These are phyloP conservation scores for Drosophila robusta DNA, from an alignment of 2,888 invertebrate genomes.

Conservation along the genomic window DNA sequence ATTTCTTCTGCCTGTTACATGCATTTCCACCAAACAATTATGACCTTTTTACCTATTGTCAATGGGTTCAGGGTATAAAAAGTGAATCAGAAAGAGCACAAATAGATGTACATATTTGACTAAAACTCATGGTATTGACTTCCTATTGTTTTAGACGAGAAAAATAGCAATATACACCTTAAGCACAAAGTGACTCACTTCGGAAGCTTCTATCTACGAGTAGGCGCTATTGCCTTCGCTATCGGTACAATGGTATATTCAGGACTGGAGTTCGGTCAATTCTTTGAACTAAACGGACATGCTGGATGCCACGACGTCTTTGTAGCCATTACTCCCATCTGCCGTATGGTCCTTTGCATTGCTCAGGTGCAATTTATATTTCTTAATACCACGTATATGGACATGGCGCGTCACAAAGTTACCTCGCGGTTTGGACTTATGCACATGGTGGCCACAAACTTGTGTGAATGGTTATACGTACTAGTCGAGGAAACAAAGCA, in stretches of 20 bases:
- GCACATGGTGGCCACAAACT: conserved; percentile 95
- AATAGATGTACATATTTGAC: no score
- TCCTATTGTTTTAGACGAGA: conserved; percentile 75
- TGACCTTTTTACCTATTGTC: no score
- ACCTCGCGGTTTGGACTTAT: conserved; percentile 95
- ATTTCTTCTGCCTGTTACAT: no score
- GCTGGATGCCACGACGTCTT: conserved; percentile 88
- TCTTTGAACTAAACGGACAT: conserved; percentile 89
- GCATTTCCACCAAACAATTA: no score
- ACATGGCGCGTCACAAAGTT: conserved; percentile 88
- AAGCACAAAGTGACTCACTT: conserved; percentile 87
- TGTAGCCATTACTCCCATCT: conserved; percentile 92
- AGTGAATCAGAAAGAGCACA: no score
- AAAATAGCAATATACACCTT: conserved; percentile 82
- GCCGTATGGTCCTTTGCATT: conserved; percentile 93
- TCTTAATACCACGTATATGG: conserved; percentile 92
- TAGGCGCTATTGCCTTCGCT: conserved; percentile 89
- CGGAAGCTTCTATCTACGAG: conserved; percentile 94
- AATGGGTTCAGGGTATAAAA: no score
- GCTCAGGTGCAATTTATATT: conserved; percentile 97
- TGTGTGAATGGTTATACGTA: conserved; percentile 96
- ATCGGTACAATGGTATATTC: conserved; percentile 91
- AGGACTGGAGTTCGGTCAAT: conserved; percentile 90
- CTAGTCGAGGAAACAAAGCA: conserved; percentile 95
- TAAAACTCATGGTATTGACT: not conserved